These are phyloP conservation scores for Cheilosia scutellata DNA, from an alignment of 2,888 invertebrate species.

Conservation along the genomic window DNA sequence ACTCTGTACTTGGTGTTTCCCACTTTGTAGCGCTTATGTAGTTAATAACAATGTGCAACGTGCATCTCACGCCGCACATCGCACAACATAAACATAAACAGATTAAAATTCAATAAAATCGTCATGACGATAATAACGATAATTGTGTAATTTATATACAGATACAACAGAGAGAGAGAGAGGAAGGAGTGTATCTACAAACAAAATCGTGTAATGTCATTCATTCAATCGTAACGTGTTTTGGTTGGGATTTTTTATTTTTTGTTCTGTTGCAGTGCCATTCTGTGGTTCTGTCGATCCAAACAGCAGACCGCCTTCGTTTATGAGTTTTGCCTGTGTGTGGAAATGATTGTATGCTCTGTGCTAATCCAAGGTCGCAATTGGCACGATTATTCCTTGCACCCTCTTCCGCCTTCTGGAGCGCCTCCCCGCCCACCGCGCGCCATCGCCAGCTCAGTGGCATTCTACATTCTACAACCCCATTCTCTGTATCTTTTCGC, in stretches of 20 bases:
- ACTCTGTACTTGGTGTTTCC: background rate
- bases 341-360: constrained; percentile 59
- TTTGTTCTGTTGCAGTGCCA: constrained; percentile 17
- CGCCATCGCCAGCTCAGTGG: constrained; percentile 36
- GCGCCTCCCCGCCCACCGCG: constrained; percentile 9
- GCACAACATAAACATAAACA: constrained; percentile 70
- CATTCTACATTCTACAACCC: constrained; percentile 71
- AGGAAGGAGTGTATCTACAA: constrained; percentile 60
- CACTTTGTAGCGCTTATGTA: background rate
- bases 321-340: constrained; percentile 20
- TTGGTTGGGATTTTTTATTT: constrained; percentile 28
- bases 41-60: background rate
- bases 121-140: constrained; percentile 82
- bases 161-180: constrained; percentile 32
- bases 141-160: constrained; percentile 81
- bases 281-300: constrained; percentile 70
- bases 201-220: constrained; percentile 75
- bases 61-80: constrained; percentile 22
- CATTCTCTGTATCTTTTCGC: constrained; percentile 67
- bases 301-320: constrained; percentile 8
- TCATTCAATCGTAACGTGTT: constrained; percentile 75
- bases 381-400: constrained; percentile 74
- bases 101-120: constrained; percentile 82
- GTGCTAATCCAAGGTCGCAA: constrained; percentile 75
- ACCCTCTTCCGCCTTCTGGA: constrained; percentile 69